Percentiles rank a stretch among this genome's conserved stretches.
Conservation (phyloP, 2,113 vertebrate genomes). For the Lasiurus borealis region DNA sequence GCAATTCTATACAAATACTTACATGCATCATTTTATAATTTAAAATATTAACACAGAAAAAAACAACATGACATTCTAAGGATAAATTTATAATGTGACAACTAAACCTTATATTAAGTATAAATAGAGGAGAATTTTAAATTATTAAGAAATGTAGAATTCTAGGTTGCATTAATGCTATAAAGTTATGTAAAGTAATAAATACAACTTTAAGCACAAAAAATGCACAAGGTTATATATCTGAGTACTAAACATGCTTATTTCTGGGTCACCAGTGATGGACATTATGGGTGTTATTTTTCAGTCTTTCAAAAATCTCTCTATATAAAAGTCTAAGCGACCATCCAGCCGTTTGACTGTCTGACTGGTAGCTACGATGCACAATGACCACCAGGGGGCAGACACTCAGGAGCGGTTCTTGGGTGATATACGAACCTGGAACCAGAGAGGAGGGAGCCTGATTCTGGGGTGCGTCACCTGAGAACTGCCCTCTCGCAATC, state of each 20-base stretch:
- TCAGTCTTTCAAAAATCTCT: not conserved
- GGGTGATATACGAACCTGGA: too few species aligned
- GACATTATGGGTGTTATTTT: not conserved
- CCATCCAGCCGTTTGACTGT: too few species aligned
- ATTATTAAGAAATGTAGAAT: not conserved
- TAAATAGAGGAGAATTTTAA: conserved; percentile 8
- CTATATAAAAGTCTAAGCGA: too few species aligned
- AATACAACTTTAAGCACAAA: not conserved
- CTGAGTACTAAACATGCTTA: not conserved
- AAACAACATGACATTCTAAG: not conserved
- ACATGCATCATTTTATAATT: not conserved
- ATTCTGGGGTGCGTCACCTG: too few species aligned
- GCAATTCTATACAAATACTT: not conserved
- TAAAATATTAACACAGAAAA: not conserved
- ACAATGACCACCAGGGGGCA: too few species aligned
- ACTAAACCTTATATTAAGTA: not conserved
- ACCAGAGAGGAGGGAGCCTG: too few species aligned
- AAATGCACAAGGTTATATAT: not conserved
- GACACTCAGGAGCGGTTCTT: too few species aligned
- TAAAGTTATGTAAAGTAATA: not conserved
- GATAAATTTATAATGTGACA: not conserved
- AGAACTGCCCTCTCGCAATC: too few species aligned
- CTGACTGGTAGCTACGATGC: too few species aligned
- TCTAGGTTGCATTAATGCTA: not conserved
- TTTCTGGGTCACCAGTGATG: not conserved